Evolutionary conservation across 2,888 invertebrate genomes (phyloP).

Genomic region (Melanotus villosus): DNA sequence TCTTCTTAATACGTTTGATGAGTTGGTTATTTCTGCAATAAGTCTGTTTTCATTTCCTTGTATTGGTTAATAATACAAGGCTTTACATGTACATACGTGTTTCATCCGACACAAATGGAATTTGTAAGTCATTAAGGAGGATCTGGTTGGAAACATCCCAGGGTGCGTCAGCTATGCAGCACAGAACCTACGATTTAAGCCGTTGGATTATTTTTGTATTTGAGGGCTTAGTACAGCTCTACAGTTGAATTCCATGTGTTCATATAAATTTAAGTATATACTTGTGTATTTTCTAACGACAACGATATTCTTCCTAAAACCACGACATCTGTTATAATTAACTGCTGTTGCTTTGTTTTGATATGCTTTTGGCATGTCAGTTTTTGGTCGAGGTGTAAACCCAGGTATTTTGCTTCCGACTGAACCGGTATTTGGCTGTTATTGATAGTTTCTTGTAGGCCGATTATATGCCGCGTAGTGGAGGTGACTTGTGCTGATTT

Average conservation of each 20-base stretch:
- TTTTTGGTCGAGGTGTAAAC: background rate
- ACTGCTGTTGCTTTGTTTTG: constrained; percentile 2
- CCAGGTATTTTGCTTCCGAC: background rate
- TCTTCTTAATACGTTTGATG: background rate
- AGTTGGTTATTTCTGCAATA: background rate
- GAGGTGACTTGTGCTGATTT: background rate
- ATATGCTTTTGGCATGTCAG: constrained; percentile 9
- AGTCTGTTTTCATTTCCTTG: background rate
- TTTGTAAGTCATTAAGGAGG: too few species aligned
- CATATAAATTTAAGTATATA: background rate
- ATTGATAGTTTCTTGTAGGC: background rate
- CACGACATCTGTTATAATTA: background rate
- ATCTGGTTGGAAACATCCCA: background rate
- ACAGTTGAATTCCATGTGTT: too few species aligned
- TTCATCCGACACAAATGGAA: too few species aligned
- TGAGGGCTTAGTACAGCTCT: background rate
- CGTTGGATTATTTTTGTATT: background rate
- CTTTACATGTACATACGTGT: background rate
- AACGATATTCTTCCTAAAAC: background rate
- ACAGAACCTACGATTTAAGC: background rate
- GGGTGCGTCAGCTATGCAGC: background rate
- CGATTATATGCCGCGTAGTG: background rate
- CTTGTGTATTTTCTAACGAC: background rate
- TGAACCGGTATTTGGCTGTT: background rate
- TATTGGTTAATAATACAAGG: background rate